Evolutionary conservation across 1,140 invertebrate genomes (phyloP).

Genomic region (Heterodera schachtii): DNA sequence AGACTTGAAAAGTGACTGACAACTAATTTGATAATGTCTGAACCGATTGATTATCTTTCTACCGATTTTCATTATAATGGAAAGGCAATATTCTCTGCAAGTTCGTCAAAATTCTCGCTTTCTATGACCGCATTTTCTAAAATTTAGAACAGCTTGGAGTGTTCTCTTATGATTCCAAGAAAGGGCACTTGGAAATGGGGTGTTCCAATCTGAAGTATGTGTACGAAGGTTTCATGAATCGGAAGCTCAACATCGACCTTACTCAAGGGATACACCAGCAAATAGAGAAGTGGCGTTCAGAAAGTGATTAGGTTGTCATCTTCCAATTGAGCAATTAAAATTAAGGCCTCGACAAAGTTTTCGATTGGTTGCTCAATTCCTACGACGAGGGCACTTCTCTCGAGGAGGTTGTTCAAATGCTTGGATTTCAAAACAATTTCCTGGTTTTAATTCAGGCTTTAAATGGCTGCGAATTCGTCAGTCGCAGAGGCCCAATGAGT

Average conservation of each 20-base stretch:
- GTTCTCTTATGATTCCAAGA: background rate
- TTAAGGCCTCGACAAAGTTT: background rate
- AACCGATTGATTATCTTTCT: background rate
- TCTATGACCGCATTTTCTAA: too few relatives aligned
- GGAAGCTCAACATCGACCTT: background rate
- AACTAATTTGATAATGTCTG: background rate
- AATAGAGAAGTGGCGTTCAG: background rate
- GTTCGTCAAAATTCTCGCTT: background rate
- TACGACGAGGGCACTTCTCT: background rate
- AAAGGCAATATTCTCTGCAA: background rate
- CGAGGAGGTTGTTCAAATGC: background rate
- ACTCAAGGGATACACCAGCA: background rate
- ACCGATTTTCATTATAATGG: background rate
- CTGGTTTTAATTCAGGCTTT: background rate
- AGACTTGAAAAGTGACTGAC: too few relatives aligned
- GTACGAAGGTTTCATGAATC: background rate
- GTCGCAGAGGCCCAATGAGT: background rate
- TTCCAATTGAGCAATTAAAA: background rate
- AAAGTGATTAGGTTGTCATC: background rate
- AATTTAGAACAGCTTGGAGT: background rate
- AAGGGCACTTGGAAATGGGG: background rate
- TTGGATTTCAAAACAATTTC: background rate
- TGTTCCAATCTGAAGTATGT: background rate
- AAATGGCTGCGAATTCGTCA: background rate
- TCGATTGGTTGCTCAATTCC: background rate